Base-by-base conservation (phyloP, 2,113 vertebrate species). In the Setophaga petechia region DNA sequence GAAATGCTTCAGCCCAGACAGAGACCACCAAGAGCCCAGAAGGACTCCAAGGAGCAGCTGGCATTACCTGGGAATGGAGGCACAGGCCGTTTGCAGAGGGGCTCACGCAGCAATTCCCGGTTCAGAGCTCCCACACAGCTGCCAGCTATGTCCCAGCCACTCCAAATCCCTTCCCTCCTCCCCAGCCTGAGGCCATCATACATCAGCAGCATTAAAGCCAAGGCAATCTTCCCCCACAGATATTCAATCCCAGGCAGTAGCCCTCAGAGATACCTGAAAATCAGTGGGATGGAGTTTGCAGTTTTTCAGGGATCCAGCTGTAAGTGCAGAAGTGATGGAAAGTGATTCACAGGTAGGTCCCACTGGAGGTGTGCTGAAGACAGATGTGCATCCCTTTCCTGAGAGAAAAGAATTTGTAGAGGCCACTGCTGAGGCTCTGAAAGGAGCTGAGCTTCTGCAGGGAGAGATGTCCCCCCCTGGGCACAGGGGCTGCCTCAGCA, bases 391-490 rank as follows among this genome's bases (percentile, higher is more conserved):
- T 33, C 23, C 18, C 18, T 28, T 57, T 76, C 16, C 27, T 22
- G 14, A 80, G 47, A 17, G n/a, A 39, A 43, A 52, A 63, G 52
- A 57, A 22, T 12, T 37, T 18, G 1, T 10, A 49, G 65, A 78
- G 46, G 51, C 28, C 13, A 16, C 21, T 66, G 20, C 31, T 28
- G 44, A 37, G 19, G 77, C 33, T 37, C 23, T 37, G 5, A 6
- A 62, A 37, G 0, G 14, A 33, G 27, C 30, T 1, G 3, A 16
- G n/a, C 39, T 39, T 20, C 24, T 27, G 35, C 43, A 69, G 12
- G 30, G 28, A 69, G 23, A 39, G 12, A 10, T 10, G 7, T 27
- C 6, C n/a, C 51, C 4, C 16, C 1, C 0, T 20, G 27, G n/a
- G 21, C 33, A 31, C 51, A 14, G 55, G 21, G 33, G 33, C 57